These are phyloP conservation scores for Nothocercus nigrocapillus DNA, from an alignment of 2,113 vertebrate species.

Conservation along the genomic window DNA sequence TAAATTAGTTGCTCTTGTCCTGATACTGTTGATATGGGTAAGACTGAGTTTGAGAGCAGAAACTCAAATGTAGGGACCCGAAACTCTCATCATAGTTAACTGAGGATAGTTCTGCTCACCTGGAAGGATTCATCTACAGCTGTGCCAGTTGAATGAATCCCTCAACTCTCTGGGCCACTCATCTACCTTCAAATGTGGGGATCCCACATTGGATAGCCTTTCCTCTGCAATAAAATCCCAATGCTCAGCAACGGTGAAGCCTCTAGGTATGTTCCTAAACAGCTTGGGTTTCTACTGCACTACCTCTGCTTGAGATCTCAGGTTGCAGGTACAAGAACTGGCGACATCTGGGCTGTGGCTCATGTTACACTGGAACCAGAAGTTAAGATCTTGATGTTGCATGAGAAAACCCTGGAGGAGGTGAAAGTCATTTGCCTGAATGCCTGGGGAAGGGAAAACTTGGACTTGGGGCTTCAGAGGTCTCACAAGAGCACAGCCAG, in stretches of 20 bases:
- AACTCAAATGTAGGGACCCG: neutral
- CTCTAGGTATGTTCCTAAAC: neutral
- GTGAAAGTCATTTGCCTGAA: neutral
- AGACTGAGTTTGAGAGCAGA: neutral
- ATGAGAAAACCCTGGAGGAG: neutral
- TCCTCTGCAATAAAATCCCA: neutral
- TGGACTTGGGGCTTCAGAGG: neutral
- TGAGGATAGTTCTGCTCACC: accelerated
- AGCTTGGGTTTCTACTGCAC: neutral
- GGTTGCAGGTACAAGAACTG: too few species aligned
- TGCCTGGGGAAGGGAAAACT: neutral
- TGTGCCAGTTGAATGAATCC: neutral
- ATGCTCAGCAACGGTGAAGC: neutral
- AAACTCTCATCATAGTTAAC: neutral
- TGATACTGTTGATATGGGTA: neutral
- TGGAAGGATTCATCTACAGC: neutral
- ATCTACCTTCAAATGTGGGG: too few species aligned
- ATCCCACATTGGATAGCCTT: too few species aligned
- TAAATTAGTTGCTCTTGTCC: neutral
- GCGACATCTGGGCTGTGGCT: too few species aligned
- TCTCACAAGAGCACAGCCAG: neutral
- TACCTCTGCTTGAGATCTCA: neutral
- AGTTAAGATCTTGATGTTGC: neutral
- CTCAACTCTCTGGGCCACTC: accelerated
- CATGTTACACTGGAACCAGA: neutral